These are phyloP conservation scores for Zenarchopterus dispar DNA, from an alignment of 2,797 vertebrate genomes.

Conservation along the genomic window DNA sequence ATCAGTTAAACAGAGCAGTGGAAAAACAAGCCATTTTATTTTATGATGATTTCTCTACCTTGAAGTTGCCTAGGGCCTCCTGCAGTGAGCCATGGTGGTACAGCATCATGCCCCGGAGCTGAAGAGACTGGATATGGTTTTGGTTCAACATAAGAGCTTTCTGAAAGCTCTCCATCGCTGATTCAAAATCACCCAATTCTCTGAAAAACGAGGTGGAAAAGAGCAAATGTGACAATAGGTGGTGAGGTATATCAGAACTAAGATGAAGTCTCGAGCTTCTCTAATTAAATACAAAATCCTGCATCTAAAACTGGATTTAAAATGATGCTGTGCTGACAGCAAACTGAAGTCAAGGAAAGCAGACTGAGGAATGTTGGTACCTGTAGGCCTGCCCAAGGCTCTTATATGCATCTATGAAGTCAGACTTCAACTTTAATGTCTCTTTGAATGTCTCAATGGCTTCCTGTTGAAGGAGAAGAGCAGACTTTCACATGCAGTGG, in stretches of 20 bases:
- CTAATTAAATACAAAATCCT: no score
- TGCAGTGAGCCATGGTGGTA: constrained; percentile 96
- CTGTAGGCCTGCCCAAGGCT: constrained; percentile 98
- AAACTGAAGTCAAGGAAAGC: no score
- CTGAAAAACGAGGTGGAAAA: constrained; percentile 71
- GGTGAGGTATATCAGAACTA: no score
- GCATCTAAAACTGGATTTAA: no score
- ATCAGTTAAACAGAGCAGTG: neutral
- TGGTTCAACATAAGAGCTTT: constrained; percentile 95
- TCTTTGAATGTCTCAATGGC: constrained; percentile 98
- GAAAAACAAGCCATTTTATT: no score
- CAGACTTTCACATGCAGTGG: neutral
- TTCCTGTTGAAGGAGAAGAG: constrained; percentile 82
- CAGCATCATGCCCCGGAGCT: constrained; percentile 96
- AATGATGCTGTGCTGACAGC: no score
- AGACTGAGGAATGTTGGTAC: constrained; percentile 63
- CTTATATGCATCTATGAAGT: constrained; percentile 97
- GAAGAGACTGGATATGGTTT: constrained; percentile 96
- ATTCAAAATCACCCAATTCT: constrained; percentile 96
- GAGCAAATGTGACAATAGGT: no score
- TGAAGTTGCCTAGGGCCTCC: constrained; percentile 95
- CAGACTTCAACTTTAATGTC: constrained; percentile 93
- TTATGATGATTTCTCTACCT: constrained; percentile 76
- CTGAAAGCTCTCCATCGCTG: constrained; percentile 96
- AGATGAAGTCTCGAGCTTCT: no score